Evolutionary conservation across 2,888 invertebrate species (phyloP), one percentile per base, ranked within the genome.

Genomic region (Spisula solida): DNA sequence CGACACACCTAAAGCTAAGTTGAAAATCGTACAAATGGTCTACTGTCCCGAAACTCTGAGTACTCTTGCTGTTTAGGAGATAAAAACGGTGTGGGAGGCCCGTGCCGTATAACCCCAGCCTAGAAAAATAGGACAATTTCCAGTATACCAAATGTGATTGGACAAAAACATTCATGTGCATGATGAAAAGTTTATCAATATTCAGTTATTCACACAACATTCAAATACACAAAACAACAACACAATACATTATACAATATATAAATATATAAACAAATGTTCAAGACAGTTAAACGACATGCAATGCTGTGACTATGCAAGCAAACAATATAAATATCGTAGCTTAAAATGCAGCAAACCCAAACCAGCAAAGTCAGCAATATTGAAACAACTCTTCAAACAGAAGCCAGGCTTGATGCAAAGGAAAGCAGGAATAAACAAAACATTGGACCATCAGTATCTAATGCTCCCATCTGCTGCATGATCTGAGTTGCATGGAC

Each of bases 21-120:
- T 81, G 94, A 91, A 91, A 94, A 94, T 85, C 92, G 93, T 90
- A 94, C 93, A 82, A 94, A 93, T 56, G 93, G 89, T 87, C 91
- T 88, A 92, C 93, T 93, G 86, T 93, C 91, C 82, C 56, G 86
- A 90, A 92, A 94, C 86, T 93, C 92, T 47, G 94, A 93, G 90
- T 92, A 95, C 91, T 96, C 95, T 93, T 95, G 95, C 91, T 96
- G 95, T 48, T 95, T 93, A 82, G 96, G 95, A 89, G 95, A 95
- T 84, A 94, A 90, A 92, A 95, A 95, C 82, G 95, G 95, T 86
- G 95, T 91, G 47, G 95, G 95, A 55, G 93, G 94, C 55, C 95
- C 95, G 85, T 94, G 93, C 41, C 95, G 93, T 79, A 95, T 95
- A 82, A 93, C 92, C 66, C 95, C 96, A 86, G 94, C 94, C 96